These are phyloP conservation scores for Xiphophorus maculatus DNA, from an alignment of 2,113 vertebrate species.

Conservation along the genomic window DNA sequence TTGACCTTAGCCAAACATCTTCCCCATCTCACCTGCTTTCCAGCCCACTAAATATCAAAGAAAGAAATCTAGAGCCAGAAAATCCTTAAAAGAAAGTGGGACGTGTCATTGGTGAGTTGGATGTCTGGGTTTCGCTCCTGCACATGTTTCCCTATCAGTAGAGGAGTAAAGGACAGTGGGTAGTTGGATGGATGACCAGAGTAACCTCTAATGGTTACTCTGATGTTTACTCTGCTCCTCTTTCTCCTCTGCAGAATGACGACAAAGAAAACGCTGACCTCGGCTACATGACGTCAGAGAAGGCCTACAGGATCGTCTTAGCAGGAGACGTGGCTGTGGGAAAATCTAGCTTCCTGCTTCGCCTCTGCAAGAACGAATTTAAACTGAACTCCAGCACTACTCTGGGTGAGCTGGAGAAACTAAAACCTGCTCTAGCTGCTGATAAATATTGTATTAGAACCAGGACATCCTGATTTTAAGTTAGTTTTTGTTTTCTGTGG, in stretches of 20 bases:
- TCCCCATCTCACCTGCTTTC: too few relatives aligned
- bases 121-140: too few relatives aligned
- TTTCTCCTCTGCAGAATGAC: constrained; percentile 54
- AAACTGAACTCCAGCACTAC: constrained; percentile 87
- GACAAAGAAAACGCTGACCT: constrained; percentile 49
- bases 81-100: too few relatives aligned
- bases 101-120: too few relatives aligned
- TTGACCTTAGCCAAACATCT: too few relatives aligned
- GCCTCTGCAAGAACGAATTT: constrained; percentile 98
- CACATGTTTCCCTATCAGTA: too few relatives aligned
- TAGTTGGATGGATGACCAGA: not conserved
- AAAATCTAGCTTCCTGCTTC: constrained; percentile 94
- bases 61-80: too few relatives aligned
- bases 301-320: constrained; percentile 92
- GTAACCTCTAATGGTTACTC: too few relatives aligned
- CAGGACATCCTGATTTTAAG: not conserved
- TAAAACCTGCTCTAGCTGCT: not conserved
- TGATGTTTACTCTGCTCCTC: not conserved
- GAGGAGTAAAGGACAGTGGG: too few relatives aligned
- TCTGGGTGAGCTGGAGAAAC: constrained; percentile 79
- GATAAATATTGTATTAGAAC: not conserved
- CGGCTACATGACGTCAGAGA: constrained; percentile 83
- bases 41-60: too few relatives aligned
- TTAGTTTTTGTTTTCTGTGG: constrained; percentile 22
- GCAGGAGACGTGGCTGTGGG: constrained; percentile 95